phyloP scores from a whole-genome alignment of 2,113 vertebrate genomes.

The Balaeniceps rex region DNA sequence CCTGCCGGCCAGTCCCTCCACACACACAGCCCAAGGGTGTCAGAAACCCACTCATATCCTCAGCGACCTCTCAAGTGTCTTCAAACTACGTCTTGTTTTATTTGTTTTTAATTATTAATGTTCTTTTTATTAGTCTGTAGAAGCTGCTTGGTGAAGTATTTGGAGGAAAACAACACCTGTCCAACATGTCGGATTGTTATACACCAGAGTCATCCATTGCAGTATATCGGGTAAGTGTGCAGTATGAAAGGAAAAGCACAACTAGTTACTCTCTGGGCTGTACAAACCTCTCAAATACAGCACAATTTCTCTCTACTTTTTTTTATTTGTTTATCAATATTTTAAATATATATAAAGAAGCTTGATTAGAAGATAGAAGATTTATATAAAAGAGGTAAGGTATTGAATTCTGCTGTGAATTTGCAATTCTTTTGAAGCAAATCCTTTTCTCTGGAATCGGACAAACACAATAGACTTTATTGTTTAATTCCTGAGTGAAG shows the following conservation, averaged over 20 bases:
- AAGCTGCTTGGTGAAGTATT: conserved; percentile 95
- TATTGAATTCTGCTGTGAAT: neutral
- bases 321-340: neutral
- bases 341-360: neutral
- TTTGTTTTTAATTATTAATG: neutral
- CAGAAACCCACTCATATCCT: neutral
- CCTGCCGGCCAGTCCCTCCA: neutral
- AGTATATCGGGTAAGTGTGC: conserved; percentile 90
- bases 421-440: neutral
- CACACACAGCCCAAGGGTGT: neutral
- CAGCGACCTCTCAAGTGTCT: neutral
- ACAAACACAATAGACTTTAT: neutral
- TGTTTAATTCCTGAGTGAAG: neutral
- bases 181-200: conserved; percentile 96
- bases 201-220: conserved; percentile 96
- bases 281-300: neutral
- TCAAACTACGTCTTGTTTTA: neutral
- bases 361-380: neutral
- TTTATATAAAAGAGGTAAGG: neutral
- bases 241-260: neutral
- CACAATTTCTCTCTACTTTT: neutral
- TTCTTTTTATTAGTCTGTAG: conserved; percentile 82
- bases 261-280: neutral
- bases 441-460: neutral
- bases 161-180: conserved; percentile 97